A percentile compares a stretch with the other conserved stretches of the same genome.
These are phyloP conservation scores for Drosophila nigromelanica DNA, from an alignment of 1,140 invertebrate genomes.

Conservation along the genomic window DNA sequence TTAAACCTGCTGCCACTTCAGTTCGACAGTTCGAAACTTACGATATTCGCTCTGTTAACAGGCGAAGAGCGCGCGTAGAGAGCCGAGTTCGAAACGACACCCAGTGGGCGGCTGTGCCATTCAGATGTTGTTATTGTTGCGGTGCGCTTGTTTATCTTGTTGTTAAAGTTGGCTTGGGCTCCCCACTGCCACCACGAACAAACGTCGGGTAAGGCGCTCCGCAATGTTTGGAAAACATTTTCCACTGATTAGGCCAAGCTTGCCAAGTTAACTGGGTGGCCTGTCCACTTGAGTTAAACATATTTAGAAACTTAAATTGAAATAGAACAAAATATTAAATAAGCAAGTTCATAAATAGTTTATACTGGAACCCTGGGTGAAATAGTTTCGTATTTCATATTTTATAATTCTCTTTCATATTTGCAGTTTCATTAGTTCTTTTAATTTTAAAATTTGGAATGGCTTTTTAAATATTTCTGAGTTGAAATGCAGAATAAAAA, in stretches of 20 bases:
- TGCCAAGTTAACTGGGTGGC: constrained; percentile 18
- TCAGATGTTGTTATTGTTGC: constrained; percentile 34
- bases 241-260: constrained; percentile 57
- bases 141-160: constrained; percentile 25
- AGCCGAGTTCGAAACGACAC: constrained; percentile 43
- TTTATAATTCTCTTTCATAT: no score
- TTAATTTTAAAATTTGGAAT: no score
- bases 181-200: neutral
- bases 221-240: constrained; percentile 68
- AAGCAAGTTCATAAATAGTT: no score
- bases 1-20: constrained; percentile 29
- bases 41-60: constrained; percentile 67
- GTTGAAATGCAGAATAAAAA: no score
- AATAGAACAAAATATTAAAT: neutral
- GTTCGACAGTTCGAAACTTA: constrained; percentile 32
- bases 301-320: constrained; percentile 5
- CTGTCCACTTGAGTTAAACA: constrained; percentile 43
- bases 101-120: constrained; percentile 3
- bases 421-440: no score
- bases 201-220: constrained; percentile 17
- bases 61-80: constrained; percentile 8
- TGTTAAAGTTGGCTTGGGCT: constrained; percentile 23
- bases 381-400: no score
- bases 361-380: no score
- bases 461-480: no score